Conservation (phyloP, 2,888 invertebrate genomes). For the Idaea straminata region DNA sequence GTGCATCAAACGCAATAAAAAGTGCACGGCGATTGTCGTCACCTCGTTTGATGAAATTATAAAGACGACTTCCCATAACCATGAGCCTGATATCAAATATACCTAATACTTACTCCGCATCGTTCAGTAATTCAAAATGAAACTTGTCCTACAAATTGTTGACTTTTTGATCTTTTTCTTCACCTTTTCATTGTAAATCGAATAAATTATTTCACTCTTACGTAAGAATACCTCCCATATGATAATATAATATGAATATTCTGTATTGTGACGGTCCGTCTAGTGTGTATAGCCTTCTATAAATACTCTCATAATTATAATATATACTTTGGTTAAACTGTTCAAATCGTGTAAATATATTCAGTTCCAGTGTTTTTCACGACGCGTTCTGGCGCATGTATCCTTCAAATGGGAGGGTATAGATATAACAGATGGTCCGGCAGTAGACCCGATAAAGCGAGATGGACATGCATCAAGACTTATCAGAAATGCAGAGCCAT, state of each 20-base stretch:
- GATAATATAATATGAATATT: background rate
- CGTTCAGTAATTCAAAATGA: too few species aligned
- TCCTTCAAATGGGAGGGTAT: conserved; percentile 38
- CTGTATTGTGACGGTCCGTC: background rate
- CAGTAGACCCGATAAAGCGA: conserved; percentile 25
- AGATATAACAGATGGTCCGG: conserved; percentile 36
- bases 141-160: too few species aligned
- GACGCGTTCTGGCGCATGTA: conserved; percentile 40
- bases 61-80: background rate
- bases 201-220: background rate
- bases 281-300: background rate
- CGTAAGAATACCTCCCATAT: background rate
- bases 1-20: conserved; percentile 34
- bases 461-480: conserved; percentile 39
- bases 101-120: background rate
- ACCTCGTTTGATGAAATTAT: conserved; percentile 30
- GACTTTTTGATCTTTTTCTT: too few species aligned
- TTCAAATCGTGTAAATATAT: background rate
- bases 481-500: conserved; percentile 34
- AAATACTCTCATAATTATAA: too few species aligned
- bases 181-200: too few species aligned
- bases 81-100: background rate
- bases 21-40: conserved; percentile 36
- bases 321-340: background rate
- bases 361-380: background rate